Percentiles rank a stretch among this genome's conserved stretches.
These are phyloP conservation scores for Cacoxenus indagator DNA, from an alignment of 2,888 invertebrate species.

Conservation along the genomic window DNA sequence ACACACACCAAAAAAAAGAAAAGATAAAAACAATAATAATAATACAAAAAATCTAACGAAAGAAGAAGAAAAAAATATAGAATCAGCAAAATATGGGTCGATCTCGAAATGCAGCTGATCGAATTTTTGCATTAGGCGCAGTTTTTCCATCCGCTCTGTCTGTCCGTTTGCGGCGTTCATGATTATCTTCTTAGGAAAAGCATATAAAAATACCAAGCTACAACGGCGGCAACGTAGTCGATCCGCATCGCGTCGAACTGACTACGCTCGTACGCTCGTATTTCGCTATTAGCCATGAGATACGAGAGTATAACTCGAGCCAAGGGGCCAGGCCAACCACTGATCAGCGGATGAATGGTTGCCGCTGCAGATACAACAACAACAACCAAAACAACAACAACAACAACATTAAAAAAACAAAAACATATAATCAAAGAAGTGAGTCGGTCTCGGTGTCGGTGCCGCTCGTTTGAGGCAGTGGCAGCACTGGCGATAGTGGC, in stretches of 20 bases:
- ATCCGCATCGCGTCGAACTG: background rate
- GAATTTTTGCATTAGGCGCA: conserved; percentile 68
- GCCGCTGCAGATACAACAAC: background rate
- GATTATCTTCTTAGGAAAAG: conserved; percentile 64
- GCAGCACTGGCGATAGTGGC: background rate
- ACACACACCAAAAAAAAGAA: conserved; percentile 31
- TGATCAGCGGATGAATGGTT: background rate
- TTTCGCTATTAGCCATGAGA: conserved; percentile 62
- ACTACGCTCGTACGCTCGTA: conserved; percentile 40
- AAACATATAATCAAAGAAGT: background rate
- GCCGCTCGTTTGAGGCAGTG: background rate
- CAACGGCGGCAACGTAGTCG: conserved; percentile 34
- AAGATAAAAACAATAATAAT: conserved; percentile 33
- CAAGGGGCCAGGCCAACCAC: background rate
- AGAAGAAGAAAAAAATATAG: conserved; percentile 35
- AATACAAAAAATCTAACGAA: conserved; percentile 21
- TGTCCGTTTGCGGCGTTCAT: conserved; percentile 35
- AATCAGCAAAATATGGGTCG: conserved; percentile 66
- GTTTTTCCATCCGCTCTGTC: conserved; percentile 32
- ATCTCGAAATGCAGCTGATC: conserved; percentile 67
- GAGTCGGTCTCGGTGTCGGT: background rate
- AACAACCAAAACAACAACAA: conserved; percentile 26
- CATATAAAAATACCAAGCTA: conserved; percentile 38
- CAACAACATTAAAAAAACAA: conserved; percentile 10
- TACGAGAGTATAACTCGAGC: conserved; percentile 30